A percentile compares a stretch with the other conserved stretches of the same genome.
Evolutionary conservation across 2,797 vertebrate genomes (phyloP).

Genomic region (Hippoglossus hippoglossus): DNA sequence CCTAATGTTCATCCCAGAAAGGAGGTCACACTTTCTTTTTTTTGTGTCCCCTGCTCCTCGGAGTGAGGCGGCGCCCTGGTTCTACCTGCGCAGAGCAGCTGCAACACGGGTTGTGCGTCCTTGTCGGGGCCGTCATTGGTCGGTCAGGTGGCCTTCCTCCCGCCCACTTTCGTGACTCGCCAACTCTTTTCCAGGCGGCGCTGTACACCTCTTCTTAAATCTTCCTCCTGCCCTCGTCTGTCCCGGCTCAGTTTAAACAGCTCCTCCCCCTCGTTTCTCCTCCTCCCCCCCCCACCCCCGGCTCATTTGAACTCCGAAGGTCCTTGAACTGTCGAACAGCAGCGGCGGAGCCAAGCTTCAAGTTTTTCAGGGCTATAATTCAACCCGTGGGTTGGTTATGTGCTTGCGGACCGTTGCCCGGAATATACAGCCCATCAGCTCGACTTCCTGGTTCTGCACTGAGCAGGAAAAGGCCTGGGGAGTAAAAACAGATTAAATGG

Average conservation of each 20-base stretch:
- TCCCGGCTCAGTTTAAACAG: slow-evolving; percentile 12
- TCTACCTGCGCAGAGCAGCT: slow-evolving; percentile 15
- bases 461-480: slow-evolving; percentile 9
- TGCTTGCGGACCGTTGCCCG: slow-evolving; percentile 9
- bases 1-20: slow-evolving; percentile 55
- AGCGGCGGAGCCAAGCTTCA: slow-evolving; percentile 26
- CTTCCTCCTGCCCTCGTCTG: slow-evolving; percentile 22
- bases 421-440: slow-evolving; percentile 29
- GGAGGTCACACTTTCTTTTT: slow-evolving; percentile 43
- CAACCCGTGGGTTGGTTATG: slow-evolving; percentile 11
- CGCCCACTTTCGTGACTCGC: slow-evolving; percentile 49
- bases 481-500: slow-evolving; percentile 1
- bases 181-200: slow-evolving; percentile 14
- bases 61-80: slow-evolving; percentile 37
- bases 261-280: background rate
- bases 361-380: slow-evolving; percentile 45
- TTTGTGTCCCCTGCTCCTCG: slow-evolving; percentile 34
- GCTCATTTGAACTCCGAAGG: slow-evolving; percentile 47
- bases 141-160: slow-evolving; percentile 15
- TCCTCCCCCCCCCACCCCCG: background rate
- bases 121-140: slow-evolving; percentile 39
- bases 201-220: slow-evolving; percentile 28
- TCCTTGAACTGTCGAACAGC: slow-evolving; percentile 69
- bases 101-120: slow-evolving; percentile 6
- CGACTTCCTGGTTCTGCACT: background rate